These are phyloP conservation scores for Sphaerophoria rueppellii DNA, from an alignment of 2,888 invertebrate genomes.

Conservation along the genomic window DNA sequence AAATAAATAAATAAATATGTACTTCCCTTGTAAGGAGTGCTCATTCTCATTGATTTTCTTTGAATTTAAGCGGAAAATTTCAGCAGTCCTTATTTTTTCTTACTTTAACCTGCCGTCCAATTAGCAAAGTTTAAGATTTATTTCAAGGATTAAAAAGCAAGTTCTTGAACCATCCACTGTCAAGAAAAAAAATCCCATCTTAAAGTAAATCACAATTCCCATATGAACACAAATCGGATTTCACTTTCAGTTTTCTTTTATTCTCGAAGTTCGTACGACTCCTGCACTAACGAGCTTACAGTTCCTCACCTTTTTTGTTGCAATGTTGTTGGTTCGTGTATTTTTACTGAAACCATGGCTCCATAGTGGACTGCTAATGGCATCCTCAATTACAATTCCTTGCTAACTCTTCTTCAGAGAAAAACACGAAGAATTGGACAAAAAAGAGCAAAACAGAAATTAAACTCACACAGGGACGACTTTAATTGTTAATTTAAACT, in stretches of 20 bases:
- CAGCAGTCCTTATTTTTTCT: too few species aligned
- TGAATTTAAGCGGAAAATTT: too few species aligned
- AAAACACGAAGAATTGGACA: neutral
- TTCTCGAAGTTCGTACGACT: neutral
- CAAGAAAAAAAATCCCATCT: neutral
- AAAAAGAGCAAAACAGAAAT: conserved; percentile 23
- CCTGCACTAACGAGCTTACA: conserved; percentile 61
- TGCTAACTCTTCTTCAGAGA: conserved; percentile 33
- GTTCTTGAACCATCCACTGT: neutral
- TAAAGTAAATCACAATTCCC: conserved; percentile 61
- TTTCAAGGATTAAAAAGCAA: conserved; percentile 42
- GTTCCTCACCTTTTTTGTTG: conserved; percentile 6
- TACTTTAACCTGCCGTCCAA: too few species aligned
- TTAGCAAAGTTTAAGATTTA: conserved; percentile 58
- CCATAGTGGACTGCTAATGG: too few species aligned
- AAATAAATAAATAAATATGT: too few species aligned
- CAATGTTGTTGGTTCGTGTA: conserved; percentile 13
- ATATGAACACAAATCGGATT: conserved; percentile 63
- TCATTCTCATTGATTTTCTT: too few species aligned
- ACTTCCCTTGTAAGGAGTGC: too few species aligned
- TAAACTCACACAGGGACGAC: conserved; percentile 54
- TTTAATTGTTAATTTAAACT: conserved; percentile 71
- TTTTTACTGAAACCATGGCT: too few species aligned
- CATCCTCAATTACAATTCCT: conserved; percentile 61
- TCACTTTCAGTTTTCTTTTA: conserved; percentile 26